Base-by-base conservation (phyloP, 2,888 invertebrate genomes). In the Watsonalla cultraria region DNA sequence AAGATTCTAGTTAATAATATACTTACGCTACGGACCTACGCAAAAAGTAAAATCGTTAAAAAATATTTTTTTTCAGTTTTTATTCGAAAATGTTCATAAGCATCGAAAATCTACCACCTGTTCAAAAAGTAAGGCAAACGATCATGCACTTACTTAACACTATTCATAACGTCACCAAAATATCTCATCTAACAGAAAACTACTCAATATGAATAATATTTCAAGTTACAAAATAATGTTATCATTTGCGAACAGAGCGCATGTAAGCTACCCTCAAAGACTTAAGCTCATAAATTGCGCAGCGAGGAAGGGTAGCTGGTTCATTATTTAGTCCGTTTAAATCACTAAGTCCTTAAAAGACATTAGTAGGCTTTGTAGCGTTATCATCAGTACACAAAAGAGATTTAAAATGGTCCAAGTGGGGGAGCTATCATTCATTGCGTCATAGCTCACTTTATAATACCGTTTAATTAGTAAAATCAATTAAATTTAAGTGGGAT, bases 291-390 rank as follows among this genome's bases (percentile, higher is more conserved):
- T 84, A 85, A 86, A 86, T 83, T 86, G 81, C 74, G 65, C 70
- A 64, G 71, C 70, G 68, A 75, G 74, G 78, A 86, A 86, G 89
- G 90, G 90, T 87, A 86, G 82, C 71, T 60, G 77, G 79, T 86
- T 89, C 89, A 90, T 91, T 89, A 90, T 87, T 84, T 85, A 91
- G 90, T 90, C 91, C 86, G 89, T 90, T 91, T 90, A 91, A 91
- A 90, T 90, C 87, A 82, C 90, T 89, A 90, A 90, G 91, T 90
- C 90, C 90, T 89, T 90, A 89, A 91, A 90, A 86, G 84, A 90
- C 86, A 90, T 91, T 90, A 90, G 87, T 81, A 80, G 76, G 86
- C 90, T 90, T 90, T 90, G 90, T 88, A 82, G 68, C 82, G 85
- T 83, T 88, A 90, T 90, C 89, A 82, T 49, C 75, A 71, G 78